These are phyloP conservation scores for Euclidia mi DNA, from an alignment of 2,888 invertebrate genomes.

Conservation along the genomic window DNA sequence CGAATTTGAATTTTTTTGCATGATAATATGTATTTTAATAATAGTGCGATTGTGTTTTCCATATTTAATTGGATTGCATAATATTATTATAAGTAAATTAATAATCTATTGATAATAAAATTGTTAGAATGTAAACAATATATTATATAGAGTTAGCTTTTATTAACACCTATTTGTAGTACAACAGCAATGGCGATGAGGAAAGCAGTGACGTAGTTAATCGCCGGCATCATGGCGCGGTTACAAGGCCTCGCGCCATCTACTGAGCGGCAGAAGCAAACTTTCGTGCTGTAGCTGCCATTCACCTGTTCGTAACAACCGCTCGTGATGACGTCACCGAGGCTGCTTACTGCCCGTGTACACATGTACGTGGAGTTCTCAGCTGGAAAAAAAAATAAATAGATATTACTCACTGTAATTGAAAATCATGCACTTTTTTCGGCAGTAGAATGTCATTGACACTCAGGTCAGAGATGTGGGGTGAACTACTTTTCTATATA, in stretches of 20 bases:
- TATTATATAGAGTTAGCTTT: not conserved
- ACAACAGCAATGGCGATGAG: conserved; percentile 47
- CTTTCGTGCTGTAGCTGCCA: conserved; percentile 77
- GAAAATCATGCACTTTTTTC: no score
- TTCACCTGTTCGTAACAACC: conserved; percentile 90
- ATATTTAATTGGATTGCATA: no score
- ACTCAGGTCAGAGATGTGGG: no score
- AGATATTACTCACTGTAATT: not conserved
- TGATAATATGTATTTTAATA: no score
- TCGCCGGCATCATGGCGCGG: conserved; percentile 46
- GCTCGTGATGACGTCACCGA: conserved; percentile 82
- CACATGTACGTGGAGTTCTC: conserved; percentile 93
- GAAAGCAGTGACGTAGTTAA: conserved; percentile 43
- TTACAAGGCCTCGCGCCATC: conserved; percentile 81
- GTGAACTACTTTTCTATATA: no score
- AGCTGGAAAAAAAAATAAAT: conserved; percentile 81
- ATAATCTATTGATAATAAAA: no score
- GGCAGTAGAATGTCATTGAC: no score
- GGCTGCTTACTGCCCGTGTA: conserved; percentile 89
- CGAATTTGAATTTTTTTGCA: no score
- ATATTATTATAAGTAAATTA: no score
- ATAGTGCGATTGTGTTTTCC: no score
- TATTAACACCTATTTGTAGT: conserved; percentile 18
- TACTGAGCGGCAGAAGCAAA: conserved; percentile 80
- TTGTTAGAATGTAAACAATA: no score